Conservation (phyloP, 1,140 invertebrate genomes). For the Bombus waltoni region DNA sequence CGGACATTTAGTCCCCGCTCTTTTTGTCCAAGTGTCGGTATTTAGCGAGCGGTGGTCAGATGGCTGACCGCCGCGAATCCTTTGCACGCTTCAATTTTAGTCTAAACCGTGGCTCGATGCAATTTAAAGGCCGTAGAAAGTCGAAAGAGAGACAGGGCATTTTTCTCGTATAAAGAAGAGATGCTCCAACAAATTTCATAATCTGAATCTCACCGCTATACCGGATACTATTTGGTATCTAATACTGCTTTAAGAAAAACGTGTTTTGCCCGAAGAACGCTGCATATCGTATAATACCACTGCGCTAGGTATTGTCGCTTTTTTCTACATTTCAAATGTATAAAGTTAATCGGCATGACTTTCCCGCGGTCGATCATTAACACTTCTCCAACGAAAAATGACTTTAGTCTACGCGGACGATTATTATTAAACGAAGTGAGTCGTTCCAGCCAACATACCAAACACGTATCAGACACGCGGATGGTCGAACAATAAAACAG, state of each 20-base stretch:
- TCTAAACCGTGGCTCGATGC: too few relatives aligned
- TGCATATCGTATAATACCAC: too few relatives aligned
- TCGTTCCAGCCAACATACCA: too few relatives aligned
- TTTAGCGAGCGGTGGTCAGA: background rate
- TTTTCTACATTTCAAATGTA: too few relatives aligned
- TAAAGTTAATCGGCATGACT: background rate
- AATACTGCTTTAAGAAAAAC: too few relatives aligned
- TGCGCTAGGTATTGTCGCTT: too few relatives aligned
- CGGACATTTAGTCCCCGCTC: background rate
- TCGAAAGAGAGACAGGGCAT: background rate
- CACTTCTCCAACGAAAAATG: background rate
- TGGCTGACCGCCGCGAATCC: background rate
- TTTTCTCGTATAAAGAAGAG: background rate
- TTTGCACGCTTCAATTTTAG: background rate
- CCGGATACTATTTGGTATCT: too few relatives aligned
- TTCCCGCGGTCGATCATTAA: background rate
- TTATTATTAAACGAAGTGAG: too few relatives aligned
- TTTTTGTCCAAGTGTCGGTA: background rate
- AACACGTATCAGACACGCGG: background rate
- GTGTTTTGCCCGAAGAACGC: too few relatives aligned
- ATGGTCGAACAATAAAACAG: conserved; percentile 30
- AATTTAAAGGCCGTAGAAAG: background rate
- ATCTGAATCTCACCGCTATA: too few relatives aligned
- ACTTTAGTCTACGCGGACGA: background rate
- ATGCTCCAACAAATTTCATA: too few relatives aligned